Evolutionary conservation across 2,113 vertebrate species (phyloP), one percentile per base, ranked within the genome.

Genomic region (Formicarius rufipectus): DNA sequence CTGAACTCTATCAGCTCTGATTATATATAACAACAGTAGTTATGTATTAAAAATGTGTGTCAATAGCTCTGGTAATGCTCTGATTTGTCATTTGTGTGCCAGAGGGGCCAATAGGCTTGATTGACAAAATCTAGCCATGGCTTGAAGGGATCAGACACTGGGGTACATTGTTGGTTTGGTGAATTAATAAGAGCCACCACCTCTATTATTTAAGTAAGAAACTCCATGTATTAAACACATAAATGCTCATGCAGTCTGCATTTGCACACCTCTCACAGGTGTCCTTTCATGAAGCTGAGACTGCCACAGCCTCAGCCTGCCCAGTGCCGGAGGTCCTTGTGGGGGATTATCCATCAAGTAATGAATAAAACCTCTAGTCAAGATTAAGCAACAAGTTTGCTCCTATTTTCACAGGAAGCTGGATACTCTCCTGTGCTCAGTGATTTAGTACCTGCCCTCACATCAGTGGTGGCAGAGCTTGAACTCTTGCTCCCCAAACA

Each of bases 31-130:
- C 87, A 87, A 60, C 64, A 67, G 77, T 73, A 86, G 95, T 97
- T 96, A 95, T 94, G 90, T 95, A 97, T 96, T 96, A 96, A 97
- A 97, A 96, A 97, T 82, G 92, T 71, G 85, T 95, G 95, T 89
- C 97, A 95, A 89, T 93, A 93, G 83, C 81, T 92, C 12, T 90
- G 6, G 30, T 31, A 74, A 72, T 58, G 10, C 72, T 64, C 55
- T 42, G 84, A 85, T 87, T 68, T 94, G 89, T 90, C 58, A 84
- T 84, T 82, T 76, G 73, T 86, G 69, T 93, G 92, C 77, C 90
- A 93, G 76, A 93, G 58, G 45, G 90, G 85, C 89, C 58, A 50
- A 14, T 8, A 35, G 35, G 49, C 35, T 52, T 7, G 39, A 53
- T 0, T 68, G 87, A 67, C 74, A 75, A 71, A 89, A 56, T 30